Base-by-base conservation (phyloP, 2,797 vertebrate genomes). In the Brachyalestes nurse region DNA sequence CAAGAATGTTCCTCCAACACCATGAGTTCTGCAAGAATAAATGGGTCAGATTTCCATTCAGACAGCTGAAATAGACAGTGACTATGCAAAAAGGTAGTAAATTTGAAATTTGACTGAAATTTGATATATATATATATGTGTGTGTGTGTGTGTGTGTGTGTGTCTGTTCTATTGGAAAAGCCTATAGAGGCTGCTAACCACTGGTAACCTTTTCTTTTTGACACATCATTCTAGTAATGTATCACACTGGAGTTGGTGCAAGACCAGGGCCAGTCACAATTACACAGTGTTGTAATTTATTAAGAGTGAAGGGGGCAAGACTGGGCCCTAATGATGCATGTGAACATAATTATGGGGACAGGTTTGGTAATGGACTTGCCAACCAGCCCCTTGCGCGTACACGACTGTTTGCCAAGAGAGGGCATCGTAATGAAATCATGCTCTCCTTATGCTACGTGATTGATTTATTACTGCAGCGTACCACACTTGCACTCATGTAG, bases 391-490 rank as follows among this genome's bases (percentile, higher is more conserved):
- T n/a, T 53, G 60, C 73, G 65, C 73, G 72, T 77, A 70, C 42
- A 81, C 38, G 25, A 51, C 21, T 78, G 83, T 71, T 75, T 75
- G 72, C 65, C 53, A 53, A 86, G 80, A 84, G 84, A 74, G 82
- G 21, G 82, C 60, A 81, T 85, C 62, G 47, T 79, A 87, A 91
- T 89, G 83, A 82, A 83, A 82, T 75, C 78, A 67, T 25, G 66
- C 77, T 69, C 75, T 42, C 28, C 53, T 80, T 65, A 16, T 78
- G n/a, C 73, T 34, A 6, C 45, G 55, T 88, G 85, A 91, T 90
- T 88, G 87, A 88, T 88, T 86, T 69, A 81, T 82, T 85, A 83
- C 87, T 71, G 40, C 83, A 77, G 70, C 55, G 66, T 80, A 77
- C 64, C 77, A 70, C 58, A 34, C 74, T 61, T 58, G 47, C 70